phyloP scores from a whole-genome alignment of 2,797 vertebrate genomes.

The Enteromius fasciolatus region DNA sequence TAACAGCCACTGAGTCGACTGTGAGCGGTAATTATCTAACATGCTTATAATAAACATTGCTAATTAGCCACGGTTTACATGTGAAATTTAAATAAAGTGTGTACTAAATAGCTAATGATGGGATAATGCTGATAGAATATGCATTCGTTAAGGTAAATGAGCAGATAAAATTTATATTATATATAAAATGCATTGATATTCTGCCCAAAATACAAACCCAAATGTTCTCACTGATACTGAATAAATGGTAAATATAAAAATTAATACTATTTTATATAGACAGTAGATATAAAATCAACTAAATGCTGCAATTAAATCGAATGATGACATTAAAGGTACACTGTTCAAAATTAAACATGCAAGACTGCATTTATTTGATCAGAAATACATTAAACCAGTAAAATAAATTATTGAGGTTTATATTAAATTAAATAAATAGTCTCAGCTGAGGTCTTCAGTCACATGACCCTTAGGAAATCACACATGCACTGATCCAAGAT shows the following conservation, averaged over 20 bases:
- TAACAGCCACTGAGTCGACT: background rate
- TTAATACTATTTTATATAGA: background rate
- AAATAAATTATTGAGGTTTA: too few species aligned
- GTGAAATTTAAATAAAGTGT: background rate
- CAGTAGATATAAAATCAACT: background rate
- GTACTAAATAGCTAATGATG: background rate
- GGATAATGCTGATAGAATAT: background rate
- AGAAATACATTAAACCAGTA: background rate
- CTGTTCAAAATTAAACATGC: background rate
- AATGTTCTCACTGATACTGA: background rate
- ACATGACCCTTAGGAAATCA: background rate
- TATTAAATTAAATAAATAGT: too few species aligned
- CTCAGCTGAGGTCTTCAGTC: background rate
- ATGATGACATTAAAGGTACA: background rate
- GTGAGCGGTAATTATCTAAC: background rate
- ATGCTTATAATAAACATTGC: background rate
- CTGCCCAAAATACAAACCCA: background rate
- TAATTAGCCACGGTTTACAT: background rate
- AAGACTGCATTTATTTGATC: background rate
- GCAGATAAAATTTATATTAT: background rate
- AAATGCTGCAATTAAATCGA: too few species aligned
- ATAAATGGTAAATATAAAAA: background rate
- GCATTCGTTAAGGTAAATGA: background rate
- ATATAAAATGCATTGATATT: background rate
- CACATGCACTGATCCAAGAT: constrained; percentile 1